A percentile compares a stretch with the other conserved stretches of the same genome.
Evolutionary conservation across 37 sponge, comb jelly and placozoan species (phyloP).

Genomic region (Cladorhizidae sp.): DNA sequence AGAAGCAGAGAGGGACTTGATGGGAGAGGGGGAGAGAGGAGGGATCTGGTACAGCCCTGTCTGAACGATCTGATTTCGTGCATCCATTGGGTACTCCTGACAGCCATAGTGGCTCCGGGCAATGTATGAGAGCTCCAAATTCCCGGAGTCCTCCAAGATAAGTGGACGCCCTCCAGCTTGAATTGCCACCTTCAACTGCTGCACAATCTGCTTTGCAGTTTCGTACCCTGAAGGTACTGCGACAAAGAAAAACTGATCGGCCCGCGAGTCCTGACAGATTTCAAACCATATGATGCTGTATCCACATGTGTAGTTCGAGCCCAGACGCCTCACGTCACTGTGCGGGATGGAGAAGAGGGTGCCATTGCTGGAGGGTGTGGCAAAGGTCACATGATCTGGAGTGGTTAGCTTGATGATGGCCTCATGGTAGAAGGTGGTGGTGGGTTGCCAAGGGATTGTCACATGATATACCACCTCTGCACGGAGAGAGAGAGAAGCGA

Average conservation of each 20-base stretch:
- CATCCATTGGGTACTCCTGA: constrained; percentile 17
- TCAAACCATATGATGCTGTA: constrained; percentile 72
- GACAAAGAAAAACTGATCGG: constrained; percentile 47
- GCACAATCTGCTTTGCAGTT: constrained; percentile 16
- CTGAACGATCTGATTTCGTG: constrained; percentile 28
- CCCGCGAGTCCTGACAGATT: constrained; percentile 31
- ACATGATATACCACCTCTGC: constrained; percentile 78
- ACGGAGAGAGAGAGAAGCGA: constrained; percentile 10
- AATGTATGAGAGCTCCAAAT: constrained; percentile 42
- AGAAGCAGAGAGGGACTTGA: background rate
- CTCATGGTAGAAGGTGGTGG: constrained; percentile 30
- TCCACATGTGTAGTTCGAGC: constrained; percentile 19
- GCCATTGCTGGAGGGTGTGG: constrained; percentile 43
- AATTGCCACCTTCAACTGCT: constrained; percentile 45
- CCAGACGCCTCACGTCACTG: constrained; percentile 45
- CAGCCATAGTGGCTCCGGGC: constrained; percentile 64
- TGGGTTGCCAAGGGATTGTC: constrained; percentile 61
- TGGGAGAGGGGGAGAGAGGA: background rate
- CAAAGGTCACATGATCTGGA: constrained; percentile 4
- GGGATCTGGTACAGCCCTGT: constrained; percentile 22
- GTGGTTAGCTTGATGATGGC: constrained; percentile 59
- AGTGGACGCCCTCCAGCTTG: constrained; percentile 35
- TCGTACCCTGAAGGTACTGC: constrained; percentile 41
- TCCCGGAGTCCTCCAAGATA: constrained; percentile 49
- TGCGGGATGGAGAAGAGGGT: constrained; percentile 44